Evolutionary conservation across 2,113 vertebrate species (phyloP).

Genomic region (Corythaeola cristata): DNA sequence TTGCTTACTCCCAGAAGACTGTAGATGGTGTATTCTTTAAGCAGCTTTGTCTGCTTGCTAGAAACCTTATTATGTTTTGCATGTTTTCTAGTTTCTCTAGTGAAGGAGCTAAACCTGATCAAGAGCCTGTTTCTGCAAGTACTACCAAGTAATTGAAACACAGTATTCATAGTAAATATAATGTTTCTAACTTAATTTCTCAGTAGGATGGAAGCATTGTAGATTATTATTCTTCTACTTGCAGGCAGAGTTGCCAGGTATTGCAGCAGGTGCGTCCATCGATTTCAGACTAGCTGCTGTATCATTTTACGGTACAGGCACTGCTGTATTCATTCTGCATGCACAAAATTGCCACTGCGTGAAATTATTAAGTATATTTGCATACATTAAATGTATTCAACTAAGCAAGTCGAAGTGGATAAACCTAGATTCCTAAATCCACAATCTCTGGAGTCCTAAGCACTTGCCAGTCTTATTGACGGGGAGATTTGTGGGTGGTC

Average conservation of each 20-base stretch:
- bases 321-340: not conserved
- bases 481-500: not conserved
- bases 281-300: slow-evolving; percentile 79
- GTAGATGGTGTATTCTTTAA: not conserved
- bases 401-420: not conserved
- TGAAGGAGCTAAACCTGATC: not conserved
- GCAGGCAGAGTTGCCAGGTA: slow-evolving; percentile 77
- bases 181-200: not conserved
- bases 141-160: not conserved
- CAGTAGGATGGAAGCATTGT: not conserved
- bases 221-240: slow-evolving; percentile 10
- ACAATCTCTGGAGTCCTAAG: not conserved
- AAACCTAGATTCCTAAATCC: not conserved
- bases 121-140: not conserved
- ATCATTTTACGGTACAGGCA: not conserved
- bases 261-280: slow-evolving; percentile 76
- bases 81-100: not conserved
- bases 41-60: not conserved
- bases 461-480: fast-evolving
- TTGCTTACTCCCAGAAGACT: not conserved
- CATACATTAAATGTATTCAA: not conserved
- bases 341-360: not conserved
- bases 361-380: not conserved
- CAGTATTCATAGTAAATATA: not conserved
- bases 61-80: not conserved